A percentile compares a stretch with the other conserved stretches of the same genome.
These are phyloP conservation scores for Argya squamiceps DNA, from an alignment of 2,797 vertebrate species.

Conservation along the genomic window DNA sequence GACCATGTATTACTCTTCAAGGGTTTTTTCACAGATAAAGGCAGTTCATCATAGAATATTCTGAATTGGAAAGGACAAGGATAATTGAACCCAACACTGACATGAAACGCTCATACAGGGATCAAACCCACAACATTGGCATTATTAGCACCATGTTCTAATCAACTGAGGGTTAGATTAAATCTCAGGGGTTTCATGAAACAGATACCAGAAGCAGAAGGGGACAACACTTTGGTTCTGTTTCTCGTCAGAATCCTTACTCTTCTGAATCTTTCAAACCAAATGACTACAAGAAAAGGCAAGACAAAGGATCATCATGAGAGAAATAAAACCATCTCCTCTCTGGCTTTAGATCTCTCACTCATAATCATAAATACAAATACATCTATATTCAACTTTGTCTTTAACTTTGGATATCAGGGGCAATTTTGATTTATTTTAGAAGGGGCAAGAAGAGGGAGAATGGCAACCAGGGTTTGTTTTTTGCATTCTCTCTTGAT, in stretches of 20 bases:
- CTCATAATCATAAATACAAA: neutral
- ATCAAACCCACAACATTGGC: neutral
- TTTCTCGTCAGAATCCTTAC: neutral
- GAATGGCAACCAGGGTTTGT: neutral
- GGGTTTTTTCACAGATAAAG: neutral
- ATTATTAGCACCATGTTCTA: neutral
- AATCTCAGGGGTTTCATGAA: neutral
- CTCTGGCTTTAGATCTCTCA: neutral
- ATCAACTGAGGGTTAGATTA: neutral
- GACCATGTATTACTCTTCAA: neutral
- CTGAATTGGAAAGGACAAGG: neutral
- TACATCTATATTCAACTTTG: neutral
- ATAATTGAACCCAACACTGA: neutral
- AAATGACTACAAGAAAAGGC: neutral
- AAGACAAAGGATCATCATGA: neutral
- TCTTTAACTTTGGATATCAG: neutral
- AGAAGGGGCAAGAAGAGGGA: neutral
- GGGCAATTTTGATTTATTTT: neutral
- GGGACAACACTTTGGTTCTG: neutral
- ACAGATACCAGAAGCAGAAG: neutral
- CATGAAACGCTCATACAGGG: neutral
- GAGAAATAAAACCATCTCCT: neutral
- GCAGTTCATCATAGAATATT: neutral
- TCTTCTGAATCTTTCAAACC: neutral
- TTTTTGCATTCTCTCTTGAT: neutral